Base-by-base conservation (phyloP, 2,113 vertebrate species). In the Cettia cetti region DNA sequence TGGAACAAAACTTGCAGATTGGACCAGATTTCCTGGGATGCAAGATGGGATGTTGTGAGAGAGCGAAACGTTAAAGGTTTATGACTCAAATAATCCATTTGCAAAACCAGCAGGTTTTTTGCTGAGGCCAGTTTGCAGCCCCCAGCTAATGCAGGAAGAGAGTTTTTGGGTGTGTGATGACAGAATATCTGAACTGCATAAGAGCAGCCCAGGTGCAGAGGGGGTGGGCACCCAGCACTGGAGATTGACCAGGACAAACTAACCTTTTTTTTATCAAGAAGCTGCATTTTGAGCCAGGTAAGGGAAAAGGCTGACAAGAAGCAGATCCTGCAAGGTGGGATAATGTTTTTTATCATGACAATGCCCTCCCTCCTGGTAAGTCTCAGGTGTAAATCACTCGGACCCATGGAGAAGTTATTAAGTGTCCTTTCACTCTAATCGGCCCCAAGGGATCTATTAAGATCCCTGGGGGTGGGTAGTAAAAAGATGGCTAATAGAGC, bases 131-230 rank as follows among this genome's bases (percentile, higher is more conserved):
- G 23, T 44, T 89, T 75, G 13, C 13, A 60, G 3, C 1, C 27
- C 4, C 2, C 24, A 52, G 0, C 5, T n/a, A 16, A 53, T 13
- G 6, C 5, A 66, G 19, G 13, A 82, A 42, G 9, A 66, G 10
- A 45, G 13, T 6, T 60, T 60, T 53, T n/a, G 27, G 2, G 15
- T 7, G 15, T 66, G 24, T 45, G 28, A 20, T n/a, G 19, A 10
- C 19, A 66, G 53, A 66, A 39, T 31, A 13, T 59, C 53, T 75
- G 33, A 52, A 39, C 44, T 37, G 11, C 6, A 7, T 14, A 39
- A 66, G 11, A 53, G 5, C 23, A 60, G 53, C 16, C 20, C 23
- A 30, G 9, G 24, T 21, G 13, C 24, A 59, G 52, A 59, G 19
- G 8, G 2, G 3, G 4, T 28, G 11, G 17, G 13, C 12, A 33